phyloP scores from a whole-genome alignment of 2,113 vertebrate genomes.

The Solea senegalensis region DNA sequence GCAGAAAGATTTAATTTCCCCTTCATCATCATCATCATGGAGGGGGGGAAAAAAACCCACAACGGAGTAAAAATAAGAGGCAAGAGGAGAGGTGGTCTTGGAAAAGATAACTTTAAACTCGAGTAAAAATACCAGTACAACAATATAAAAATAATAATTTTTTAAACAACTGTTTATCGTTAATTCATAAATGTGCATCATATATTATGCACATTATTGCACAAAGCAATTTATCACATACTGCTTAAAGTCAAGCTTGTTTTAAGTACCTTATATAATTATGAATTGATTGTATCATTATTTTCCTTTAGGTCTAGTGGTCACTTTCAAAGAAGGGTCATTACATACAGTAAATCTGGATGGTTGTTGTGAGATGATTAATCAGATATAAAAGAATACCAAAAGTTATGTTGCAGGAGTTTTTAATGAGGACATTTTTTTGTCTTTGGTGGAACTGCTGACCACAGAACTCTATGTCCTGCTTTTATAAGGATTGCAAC shows the following conservation, averaged over 20 bases:
- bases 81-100: not conserved
- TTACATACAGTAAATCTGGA: not conserved
- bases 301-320: not conserved
- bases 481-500: too few relatives aligned
- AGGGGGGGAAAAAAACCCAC: constrained; percentile 74
- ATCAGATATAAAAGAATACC: not conserved
- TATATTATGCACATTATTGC: not conserved
- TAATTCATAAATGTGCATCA: too few relatives aligned
- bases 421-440: too few relatives aligned
- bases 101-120: too few relatives aligned
- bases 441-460: too few relatives aligned
- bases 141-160: too few relatives aligned
- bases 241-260: not conserved
- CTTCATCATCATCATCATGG: constrained; percentile 84
- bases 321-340: not conserved
- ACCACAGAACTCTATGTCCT: too few relatives aligned
- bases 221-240: constrained; percentile 5
- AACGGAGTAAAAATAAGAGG: constrained; percentile 87
- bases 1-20: constrained; percentile 92
- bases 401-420: not conserved
- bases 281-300: not conserved
- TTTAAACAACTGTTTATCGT: too few relatives aligned
- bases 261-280: not conserved
- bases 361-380: not conserved
- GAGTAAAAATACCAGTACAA: too few relatives aligned